Evolutionary conservation across 2,113 vertebrate genomes (phyloP).

Genomic region (Sciurus niger): DNA sequence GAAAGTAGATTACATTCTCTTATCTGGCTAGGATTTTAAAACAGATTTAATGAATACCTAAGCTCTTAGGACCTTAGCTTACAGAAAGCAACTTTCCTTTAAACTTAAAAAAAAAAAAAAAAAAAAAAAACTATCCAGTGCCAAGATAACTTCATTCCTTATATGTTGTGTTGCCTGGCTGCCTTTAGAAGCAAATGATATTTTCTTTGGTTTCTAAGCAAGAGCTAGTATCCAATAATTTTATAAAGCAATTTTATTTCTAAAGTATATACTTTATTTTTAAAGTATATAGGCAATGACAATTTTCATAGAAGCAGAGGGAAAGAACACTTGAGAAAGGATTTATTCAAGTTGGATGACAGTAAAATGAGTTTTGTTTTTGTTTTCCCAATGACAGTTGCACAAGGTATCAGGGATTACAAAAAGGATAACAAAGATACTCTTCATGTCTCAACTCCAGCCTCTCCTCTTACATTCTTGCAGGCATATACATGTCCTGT

Average conservation of each 20-base stretch:
- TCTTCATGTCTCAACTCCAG: background rate
- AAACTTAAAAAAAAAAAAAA: background rate
- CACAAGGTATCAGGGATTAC: background rate
- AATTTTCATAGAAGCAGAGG: background rate
- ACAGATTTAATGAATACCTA: constrained; percentile 28
- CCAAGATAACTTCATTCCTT: background rate
- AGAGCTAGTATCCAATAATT: background rate
- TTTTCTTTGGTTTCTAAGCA: background rate
- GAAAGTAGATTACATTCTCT: background rate
- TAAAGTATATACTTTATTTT: background rate
- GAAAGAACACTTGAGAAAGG: background rate
- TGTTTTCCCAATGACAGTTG: background rate
- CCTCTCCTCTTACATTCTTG: background rate
- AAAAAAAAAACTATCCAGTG: background rate
- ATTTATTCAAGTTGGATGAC: background rate
- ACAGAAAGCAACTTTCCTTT: constrained; percentile 10
- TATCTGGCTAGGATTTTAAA: constrained; percentile 14
- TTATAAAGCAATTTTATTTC: background rate
- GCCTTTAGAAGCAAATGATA: background rate
- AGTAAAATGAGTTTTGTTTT: background rate
- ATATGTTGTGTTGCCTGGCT: background rate
- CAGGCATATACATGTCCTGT: background rate
- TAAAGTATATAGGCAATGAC: background rate
- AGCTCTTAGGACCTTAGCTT: background rate
- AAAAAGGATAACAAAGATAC: background rate